Evolutionary conservation across 1,140 invertebrate species (phyloP), one percentile per base, ranked within the genome.

Genomic region (Drosophila eugracilis): DNA sequence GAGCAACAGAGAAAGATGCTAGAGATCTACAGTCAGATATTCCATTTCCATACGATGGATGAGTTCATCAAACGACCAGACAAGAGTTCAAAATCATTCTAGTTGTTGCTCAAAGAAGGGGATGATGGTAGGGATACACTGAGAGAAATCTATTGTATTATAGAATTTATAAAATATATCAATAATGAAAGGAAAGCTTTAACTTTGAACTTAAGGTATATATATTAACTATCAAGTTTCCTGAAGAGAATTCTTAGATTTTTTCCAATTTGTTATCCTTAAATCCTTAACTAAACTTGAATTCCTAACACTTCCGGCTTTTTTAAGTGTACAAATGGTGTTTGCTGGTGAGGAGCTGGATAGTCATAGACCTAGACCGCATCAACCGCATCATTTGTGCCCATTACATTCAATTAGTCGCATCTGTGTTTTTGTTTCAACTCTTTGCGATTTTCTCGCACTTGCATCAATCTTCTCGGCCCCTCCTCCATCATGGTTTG

Each of bases 391-490:
- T 78, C 83, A 88, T 88, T 86, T 86, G 83, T 88, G 83, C 75
- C 83, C 75, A 86, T 86, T 88, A 86, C 78, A 88, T 78, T 86
- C 83, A 88, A 88, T 83, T 88, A 88, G 84, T 83, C 42, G 65
- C 78, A 72, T 83, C 75, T 72, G 80, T 73, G 59, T 70, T 70
- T 70, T 73, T 77, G 62, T 77, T 75, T 37, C 75, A 67, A 60
- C 47, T 62, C 63, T 75, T 75, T 80, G 77, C 77, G 55, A 81
- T 81, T 76, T 81, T 81, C 78, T 80, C 78, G 78, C 78, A 81
- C 72, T 81, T 73, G 53, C 67, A 62, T 37, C 42, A 47, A 62
- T 32, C 49, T 54, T 41, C 66, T 39, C 21, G 21, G 12, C 28
- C 37, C 15, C 21, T 52, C 21, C n/a, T 10, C 24, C 41, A 0